Evolutionary conservation across 2,113 vertebrate species (phyloP), one percentile per base, ranked within the genome.

Genomic region (Porphyrio hochstetteri): DNA sequence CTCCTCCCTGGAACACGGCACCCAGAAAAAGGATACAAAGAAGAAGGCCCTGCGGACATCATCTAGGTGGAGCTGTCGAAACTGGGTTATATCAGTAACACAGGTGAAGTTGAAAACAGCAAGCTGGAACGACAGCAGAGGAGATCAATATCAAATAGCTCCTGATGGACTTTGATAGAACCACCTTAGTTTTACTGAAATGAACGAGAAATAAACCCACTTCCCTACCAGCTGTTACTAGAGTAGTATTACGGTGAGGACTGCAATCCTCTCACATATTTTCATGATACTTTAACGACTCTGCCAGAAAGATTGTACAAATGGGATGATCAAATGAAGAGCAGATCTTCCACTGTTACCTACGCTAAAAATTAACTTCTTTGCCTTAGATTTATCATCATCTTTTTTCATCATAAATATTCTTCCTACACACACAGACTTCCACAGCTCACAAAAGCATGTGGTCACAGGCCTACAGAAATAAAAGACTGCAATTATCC

Each of bases 41-140:
- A 99, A 99, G 95, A 99, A 99, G 17, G 99, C 99, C 97, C 99
- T 98, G 63, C 99, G 98, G 91, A 99, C 90, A 9, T 99, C 99
- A 71, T 99, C 99, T 29, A 98, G 80, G 92, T 96, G 98, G 28
- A 99, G 98, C 77, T 98, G 98, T 71, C 99, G 98, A 93, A 99
- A 97, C 93, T 97, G 98, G 91, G 97, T 97, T 95, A 98, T 98
- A 92, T 99, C 99, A 21, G 98, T 93, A 64, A 97, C 97, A 70
- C 38, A 98, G 55, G 98, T 96, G n/a, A 99, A 99, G 94, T 98
- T 98, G 56, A 99, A 97, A 78, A 89, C 96, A 85, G 97, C 97
- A 79, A 99, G 97, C 99, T 99, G 96, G 17, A 90, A 96, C 94
- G 82, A 92, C 16, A 91, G 13, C 29, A 95, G 57, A 96, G 95